Evolutionary conservation across 2,888 invertebrate genomes (phyloP).

Genomic region (Apotomis betuletana): DNA sequence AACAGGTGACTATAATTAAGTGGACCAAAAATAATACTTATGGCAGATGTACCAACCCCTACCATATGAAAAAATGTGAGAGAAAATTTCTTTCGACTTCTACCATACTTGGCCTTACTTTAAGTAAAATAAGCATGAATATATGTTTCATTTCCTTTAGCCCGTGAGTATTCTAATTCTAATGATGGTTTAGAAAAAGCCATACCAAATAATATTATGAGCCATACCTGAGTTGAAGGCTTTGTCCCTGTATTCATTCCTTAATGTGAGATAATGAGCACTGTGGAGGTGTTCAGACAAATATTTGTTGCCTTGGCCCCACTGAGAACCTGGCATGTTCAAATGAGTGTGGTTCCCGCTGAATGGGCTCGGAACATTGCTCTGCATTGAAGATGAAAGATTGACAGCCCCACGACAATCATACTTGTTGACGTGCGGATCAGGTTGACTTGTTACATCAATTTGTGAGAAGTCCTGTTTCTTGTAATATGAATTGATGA

Average conservation of each 20-base stretch:
- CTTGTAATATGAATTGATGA: conserved; percentile 77
- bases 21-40: background rate
- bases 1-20: too few relatives aligned
- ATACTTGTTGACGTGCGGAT: conserved; percentile 86
- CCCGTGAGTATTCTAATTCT: too few relatives aligned
- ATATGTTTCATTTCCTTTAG: too few relatives aligned
- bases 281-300: conserved; percentile 87
- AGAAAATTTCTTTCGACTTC: too few relatives aligned
- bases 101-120: too few relatives aligned
- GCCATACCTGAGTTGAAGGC: conserved; percentile 65
- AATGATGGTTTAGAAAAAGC: too few relatives aligned
- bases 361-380: conserved; percentile 88
- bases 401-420: conserved; percentile 87
- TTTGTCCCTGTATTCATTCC: conserved; percentile 74
- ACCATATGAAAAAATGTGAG: too few relatives aligned
- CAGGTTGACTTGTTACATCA: conserved; percentile 70
- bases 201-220: conserved; percentile 14
- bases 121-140: too few relatives aligned
- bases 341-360: conserved; percentile 85
- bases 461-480: conserved; percentile 60
- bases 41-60: too few relatives aligned
- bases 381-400: conserved; percentile 88
- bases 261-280: conserved; percentile 85
- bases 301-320: conserved; percentile 87
- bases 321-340: conserved; percentile 90